phyloP scores from a whole-genome alignment of 2,113 vertebrate genomes.

The Oncorhynchus keta region DNA sequence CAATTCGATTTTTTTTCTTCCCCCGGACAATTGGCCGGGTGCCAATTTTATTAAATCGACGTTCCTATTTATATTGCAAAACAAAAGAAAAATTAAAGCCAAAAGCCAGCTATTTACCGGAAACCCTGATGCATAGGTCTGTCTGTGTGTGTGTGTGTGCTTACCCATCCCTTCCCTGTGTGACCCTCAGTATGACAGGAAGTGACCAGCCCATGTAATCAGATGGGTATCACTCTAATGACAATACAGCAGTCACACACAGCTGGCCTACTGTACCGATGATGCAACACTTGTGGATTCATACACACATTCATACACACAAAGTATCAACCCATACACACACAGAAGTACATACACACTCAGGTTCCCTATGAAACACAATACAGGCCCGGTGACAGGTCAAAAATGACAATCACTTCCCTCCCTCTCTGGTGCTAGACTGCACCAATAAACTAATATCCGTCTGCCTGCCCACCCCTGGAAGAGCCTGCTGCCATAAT shows the following conservation, averaged over 20 bases:
- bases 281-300: neutral
- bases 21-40: too few relatives aligned
- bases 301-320: constrained; percentile 7
- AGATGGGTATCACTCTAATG: constrained; percentile 41
- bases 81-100: too few relatives aligned
- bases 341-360: neutral
- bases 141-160: constrained; percentile 12
- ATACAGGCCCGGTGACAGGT: neutral
- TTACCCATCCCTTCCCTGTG: constrained; percentile 33
- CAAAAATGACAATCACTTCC: constrained; percentile 20
- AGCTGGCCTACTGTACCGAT: neutral
- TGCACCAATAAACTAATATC: neutral
- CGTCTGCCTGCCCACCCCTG: neutral
- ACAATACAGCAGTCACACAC: constrained; percentile 9
- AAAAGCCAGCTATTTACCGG: too few relatives aligned
- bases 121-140: neutral
- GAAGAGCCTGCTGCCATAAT: constrained; percentile 18
- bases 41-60: too few relatives aligned
- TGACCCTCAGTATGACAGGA: constrained; percentile 53
- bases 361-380: neutral
- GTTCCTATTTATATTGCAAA: too few relatives aligned
- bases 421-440: constrained; percentile 21
- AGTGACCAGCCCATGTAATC: constrained; percentile 49
- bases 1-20: too few relatives aligned
- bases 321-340: neutral